A percentile compares a stretch with the other conserved stretches of the same genome.
These are phyloP conservation scores for Cryptus viduatorius DNA, from an alignment of 2,888 invertebrate species.

Conservation along the genomic window DNA sequence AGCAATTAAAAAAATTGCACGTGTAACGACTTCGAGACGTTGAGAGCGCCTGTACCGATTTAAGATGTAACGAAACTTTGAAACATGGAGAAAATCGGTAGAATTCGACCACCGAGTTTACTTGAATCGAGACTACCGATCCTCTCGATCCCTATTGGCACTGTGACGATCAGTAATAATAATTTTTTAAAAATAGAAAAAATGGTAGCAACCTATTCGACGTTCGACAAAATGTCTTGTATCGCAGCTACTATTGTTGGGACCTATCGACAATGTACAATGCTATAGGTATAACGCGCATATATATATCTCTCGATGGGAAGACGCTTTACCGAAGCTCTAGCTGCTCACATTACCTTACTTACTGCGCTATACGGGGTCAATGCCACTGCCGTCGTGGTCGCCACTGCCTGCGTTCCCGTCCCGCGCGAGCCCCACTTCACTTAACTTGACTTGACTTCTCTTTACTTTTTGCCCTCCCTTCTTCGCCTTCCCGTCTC, in stretches of 20 bases:
- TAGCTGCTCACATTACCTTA: constrained; percentile 83
- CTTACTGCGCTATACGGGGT: constrained; percentile 81
- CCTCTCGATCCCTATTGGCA: not conserved
- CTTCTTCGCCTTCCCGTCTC: constrained; percentile 53
- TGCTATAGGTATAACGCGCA: constrained; percentile 9
- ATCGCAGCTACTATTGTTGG: not conserved
- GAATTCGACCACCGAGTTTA: not conserved
- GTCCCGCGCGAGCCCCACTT: constrained; percentile 75
- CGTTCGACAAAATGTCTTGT: not conserved
- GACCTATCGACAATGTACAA: not conserved
- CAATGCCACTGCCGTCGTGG: constrained; percentile 82
- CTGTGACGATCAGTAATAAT: not conserved
- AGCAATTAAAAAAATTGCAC: no score
- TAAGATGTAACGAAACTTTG: no score
- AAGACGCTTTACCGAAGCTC: constrained; percentile 74
- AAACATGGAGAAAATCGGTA: no score
- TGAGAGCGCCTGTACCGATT: no score
- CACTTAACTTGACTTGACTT: constrained; percentile 78
- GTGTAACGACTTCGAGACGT: no score
- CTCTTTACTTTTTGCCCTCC: constrained; percentile 67
- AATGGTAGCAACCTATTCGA: not conserved
- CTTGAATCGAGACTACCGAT: not conserved
- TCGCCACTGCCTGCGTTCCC: constrained; percentile 25
- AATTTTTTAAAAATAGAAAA: not conserved
- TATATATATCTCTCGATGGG: constrained; percentile 65